These are phyloP conservation scores for Meloe dianella DNA, from an alignment of 2,888 invertebrate species.

Conservation along the genomic window DNA sequence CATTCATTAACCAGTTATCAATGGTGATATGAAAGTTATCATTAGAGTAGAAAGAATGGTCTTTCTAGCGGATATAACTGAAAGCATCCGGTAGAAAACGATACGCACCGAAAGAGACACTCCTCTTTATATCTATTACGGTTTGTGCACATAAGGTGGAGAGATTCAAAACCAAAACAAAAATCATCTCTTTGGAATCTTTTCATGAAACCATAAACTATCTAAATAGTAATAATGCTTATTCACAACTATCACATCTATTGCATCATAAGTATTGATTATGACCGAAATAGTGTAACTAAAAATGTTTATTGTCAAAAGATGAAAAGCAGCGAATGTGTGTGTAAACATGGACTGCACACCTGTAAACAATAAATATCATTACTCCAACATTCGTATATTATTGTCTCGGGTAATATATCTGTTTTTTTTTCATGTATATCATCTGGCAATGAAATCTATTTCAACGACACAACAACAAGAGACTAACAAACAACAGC, in stretches of 20 bases:
- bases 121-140: conserved; percentile 21
- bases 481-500: background rate
- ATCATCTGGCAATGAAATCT: conserved; percentile 14
- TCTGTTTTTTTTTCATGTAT: conserved; percentile 10
- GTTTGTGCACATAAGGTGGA: conserved; percentile 6
- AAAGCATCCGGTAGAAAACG: conserved; percentile 37
- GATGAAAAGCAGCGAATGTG: conserved; percentile 15
- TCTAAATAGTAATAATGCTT: background rate
- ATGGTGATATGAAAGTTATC: conserved; percentile 35
- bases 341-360: background rate
- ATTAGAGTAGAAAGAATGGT: conserved; percentile 23
- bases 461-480: conserved; percentile 9
- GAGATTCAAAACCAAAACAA: background rate
- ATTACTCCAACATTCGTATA: background rate
- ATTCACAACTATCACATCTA: background rate
- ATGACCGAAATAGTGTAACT: background rate
- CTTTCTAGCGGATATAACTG: conserved; percentile 30
- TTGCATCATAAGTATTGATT: background rate
- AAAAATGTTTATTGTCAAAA: conserved; percentile 10
- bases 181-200: background rate
- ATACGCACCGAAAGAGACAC: conserved; percentile 27
- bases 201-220: background rate
- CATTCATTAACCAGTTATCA: conserved; percentile 34
- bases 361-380: conserved; percentile 17
- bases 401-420: conserved; percentile 13